Evolutionary conservation across 2,113 vertebrate species (phyloP).

Genomic region (Sander vitreus): DNA sequence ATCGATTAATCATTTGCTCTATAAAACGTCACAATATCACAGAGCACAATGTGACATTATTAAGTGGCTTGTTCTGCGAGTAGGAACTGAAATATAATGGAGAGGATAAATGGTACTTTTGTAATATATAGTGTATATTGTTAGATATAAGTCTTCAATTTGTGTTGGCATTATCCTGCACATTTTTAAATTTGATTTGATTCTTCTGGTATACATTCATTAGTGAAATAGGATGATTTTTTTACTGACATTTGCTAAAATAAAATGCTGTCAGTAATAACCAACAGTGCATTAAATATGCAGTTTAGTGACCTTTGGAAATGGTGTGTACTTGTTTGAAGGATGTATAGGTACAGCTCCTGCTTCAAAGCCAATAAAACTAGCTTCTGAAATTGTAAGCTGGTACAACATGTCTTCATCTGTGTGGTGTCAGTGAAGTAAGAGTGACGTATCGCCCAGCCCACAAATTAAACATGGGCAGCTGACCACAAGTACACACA

Average conservation of each 20-base stretch:
- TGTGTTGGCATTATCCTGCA: background rate
- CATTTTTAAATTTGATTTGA: background rate
- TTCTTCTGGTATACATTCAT: background rate
- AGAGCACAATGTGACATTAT: no score
- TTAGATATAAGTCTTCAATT: background rate
- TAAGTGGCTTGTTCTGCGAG: background rate
- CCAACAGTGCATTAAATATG: background rate
- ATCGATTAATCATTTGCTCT: background rate
- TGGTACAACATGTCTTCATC: background rate
- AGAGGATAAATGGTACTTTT: background rate
- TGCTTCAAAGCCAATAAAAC: background rate
- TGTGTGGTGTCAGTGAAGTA: slow-evolving; percentile 29
- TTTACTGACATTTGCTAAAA: no score
- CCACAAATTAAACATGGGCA: slow-evolving; percentile 71
- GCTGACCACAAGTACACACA: slow-evolving; percentile 23
- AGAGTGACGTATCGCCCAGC: slow-evolving; percentile 19
- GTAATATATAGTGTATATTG: background rate
- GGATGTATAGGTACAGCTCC: background rate
- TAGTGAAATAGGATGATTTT: background rate
- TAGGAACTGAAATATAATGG: background rate
- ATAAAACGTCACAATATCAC: no score
- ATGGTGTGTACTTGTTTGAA: background rate
- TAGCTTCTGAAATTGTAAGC: background rate
- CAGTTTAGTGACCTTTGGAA: background rate
- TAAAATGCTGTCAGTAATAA: background rate